Conservation (phyloP, 2,888 invertebrate species). For the Cephus rjabovi region DNA sequence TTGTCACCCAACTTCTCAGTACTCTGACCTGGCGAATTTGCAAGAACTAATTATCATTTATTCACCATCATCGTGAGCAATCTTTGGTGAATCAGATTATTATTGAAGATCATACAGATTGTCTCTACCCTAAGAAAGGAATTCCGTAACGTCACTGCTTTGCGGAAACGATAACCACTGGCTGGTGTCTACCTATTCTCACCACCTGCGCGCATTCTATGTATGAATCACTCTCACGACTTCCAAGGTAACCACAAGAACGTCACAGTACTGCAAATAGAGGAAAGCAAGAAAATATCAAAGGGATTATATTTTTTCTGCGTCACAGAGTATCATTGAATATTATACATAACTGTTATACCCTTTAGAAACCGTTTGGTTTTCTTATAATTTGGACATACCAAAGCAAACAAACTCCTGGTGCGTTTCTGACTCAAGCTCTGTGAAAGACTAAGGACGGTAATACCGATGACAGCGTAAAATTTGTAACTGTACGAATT, state of each 20-base stretch:
- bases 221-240: not conserved
- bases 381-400: not conserved
- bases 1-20: not conserved
- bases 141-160: not conserved
- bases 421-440: not conserved
- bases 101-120: not conserved
- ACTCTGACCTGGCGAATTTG: not conserved
- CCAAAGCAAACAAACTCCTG: not conserved
- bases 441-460: not conserved
- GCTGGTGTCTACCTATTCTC: not conserved
- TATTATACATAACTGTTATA: not conserved
- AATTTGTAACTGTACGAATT: not conserved
- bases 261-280: not conserved
- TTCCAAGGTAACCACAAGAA: not conserved
- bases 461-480: not conserved
- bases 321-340: not conserved
- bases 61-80: not conserved
- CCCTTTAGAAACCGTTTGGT: not conserved
- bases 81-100: not conserved
- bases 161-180: not conserved
- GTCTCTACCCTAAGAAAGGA: not conserved
- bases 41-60: not conserved
- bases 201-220: not conserved
- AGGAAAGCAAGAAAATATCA: not conserved
- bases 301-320: not conserved